These are phyloP conservation scores for Bolinopsis microptera DNA, from an alignment of 37 sponge, comb jelly and placozoan species.

Conservation along the genomic window DNA sequence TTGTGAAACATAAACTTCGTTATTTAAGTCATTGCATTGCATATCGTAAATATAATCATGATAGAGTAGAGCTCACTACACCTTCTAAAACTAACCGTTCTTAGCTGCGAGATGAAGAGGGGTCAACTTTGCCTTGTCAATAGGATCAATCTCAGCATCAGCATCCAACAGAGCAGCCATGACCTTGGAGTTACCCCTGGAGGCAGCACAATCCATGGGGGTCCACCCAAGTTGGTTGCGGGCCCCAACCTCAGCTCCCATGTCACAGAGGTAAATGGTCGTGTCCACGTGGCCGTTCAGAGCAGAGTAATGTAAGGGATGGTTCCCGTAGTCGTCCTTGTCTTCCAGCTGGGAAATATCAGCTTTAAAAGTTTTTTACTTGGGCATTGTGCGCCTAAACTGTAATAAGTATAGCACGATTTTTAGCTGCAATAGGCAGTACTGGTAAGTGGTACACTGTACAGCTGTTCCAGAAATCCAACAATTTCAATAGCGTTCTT, in stretches of 20 bases:
- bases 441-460: no score
- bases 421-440: no score
- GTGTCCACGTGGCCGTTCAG: constrained; percentile 63
- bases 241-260: constrained; percentile 45
- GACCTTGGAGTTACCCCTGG: constrained; percentile 15
- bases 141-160: constrained; percentile 58
- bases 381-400: no score
- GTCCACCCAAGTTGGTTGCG: constrained; percentile 55
- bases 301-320: constrained; percentile 5
- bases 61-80: no score
- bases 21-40: no score
- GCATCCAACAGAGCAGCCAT: constrained; percentile 38
- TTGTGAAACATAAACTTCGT: no score
- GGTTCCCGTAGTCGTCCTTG: constrained; percentile 34
- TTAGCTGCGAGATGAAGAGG: constrained; percentile 89
- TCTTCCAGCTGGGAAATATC: constrained; percentile 27
- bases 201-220: constrained; percentile 64
- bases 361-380: no score
- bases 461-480: no score
- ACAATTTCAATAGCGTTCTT: no score
- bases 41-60: no score
- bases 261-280: constrained; percentile 34
- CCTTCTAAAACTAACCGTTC: constrained; percentile 71
- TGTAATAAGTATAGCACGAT: no score
- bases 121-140: constrained; percentile 66